Evolutionary conservation across 2,888 invertebrate genomes (phyloP), one percentile per base, ranked within the genome.

Genomic region (Apamea sordens): DNA sequence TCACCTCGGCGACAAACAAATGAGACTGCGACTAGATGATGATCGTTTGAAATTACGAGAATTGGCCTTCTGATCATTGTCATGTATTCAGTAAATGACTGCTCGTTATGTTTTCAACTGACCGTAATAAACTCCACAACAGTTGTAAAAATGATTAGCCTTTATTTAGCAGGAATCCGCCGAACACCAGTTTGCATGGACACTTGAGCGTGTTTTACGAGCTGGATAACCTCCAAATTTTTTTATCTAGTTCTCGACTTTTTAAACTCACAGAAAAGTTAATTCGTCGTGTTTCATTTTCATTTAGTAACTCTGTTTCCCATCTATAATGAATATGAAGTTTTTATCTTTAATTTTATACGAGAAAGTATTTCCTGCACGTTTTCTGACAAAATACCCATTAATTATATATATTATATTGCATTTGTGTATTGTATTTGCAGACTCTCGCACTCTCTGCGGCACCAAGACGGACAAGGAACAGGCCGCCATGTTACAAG

Each of bases 371-470:
- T 63, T 61, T 44, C 2, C 28, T 61, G 61, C 0, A 18, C n/a
- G 5, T 36, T 1, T 36, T n/a, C 13, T 47, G 10, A 8, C 3
- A 24, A 64, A 18, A 24, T 6, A 15, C 3, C 36, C 1, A 7
- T 61, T 56, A 3, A 21, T 59, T 24, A 11, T 11, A n/a, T 11
- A 2, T 61, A 15, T 15, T 28, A n/a, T n/a, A n/a, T n/a, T n/a
- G 15, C 18, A 18, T 28, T 61, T 61, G 15, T 7, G 2, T 18
- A 18, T 63, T 63, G 32, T 32, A 8, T 63, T 41, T 41, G 8
- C 65, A 88, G 88, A 88, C 11, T 75, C 82, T 2, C 81, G 68
- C 21, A 64, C 36, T 0, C 6, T 87, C 0, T 82, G 85, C 15
- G 78, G 87, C 21, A 78, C 63, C 1, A 82, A 82, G 75, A 65